Percentiles rank a stretch among this genome's conserved stretches.
Conservation (phyloP, 2,888 invertebrate species). For the Dermolepida albohirtum region DNA sequence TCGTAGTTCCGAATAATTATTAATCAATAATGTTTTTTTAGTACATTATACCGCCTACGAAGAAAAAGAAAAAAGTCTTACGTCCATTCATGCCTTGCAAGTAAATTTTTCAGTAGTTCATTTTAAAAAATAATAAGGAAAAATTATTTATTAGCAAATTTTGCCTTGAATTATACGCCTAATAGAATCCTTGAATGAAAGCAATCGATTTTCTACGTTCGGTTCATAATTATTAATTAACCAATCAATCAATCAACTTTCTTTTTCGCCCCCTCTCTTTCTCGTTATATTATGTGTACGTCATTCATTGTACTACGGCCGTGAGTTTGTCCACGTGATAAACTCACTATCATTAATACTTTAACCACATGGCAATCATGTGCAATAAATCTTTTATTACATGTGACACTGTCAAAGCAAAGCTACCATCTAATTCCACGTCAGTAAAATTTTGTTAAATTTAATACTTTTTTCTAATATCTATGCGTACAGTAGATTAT, state of each 20-base stretch:
- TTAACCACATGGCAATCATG: constrained; percentile 19
- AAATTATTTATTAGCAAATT: too few species aligned
- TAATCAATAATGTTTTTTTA: too few species aligned
- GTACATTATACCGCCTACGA: too few species aligned
- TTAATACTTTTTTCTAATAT: neutral
- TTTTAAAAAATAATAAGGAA: too few species aligned
- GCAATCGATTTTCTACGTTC: constrained; percentile 29
- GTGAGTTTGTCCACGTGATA: constrained; percentile 29
- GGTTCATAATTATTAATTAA: constrained; percentile 36
- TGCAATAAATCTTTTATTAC: constrained; percentile 35
- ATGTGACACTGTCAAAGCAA: constrained; percentile 28
- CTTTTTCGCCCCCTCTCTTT: neutral
- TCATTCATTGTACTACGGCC: constrained; percentile 5
- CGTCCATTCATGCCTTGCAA: too few species aligned
- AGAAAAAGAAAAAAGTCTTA: too few species aligned
- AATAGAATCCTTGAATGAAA: constrained; percentile 32
- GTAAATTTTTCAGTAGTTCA: too few species aligned
- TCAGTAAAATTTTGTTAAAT: neutral
- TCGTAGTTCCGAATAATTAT: too few species aligned
- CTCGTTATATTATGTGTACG: neutral
- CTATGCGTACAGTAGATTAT: neutral
- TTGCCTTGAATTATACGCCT: constrained; percentile 9
- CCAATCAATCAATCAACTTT: constrained; percentile 35
- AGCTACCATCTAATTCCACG: constrained; percentile 12
- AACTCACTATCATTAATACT: constrained; percentile 15